Evolutionary conservation across 2,888 invertebrate species (phyloP).

Genomic region (Eristalis arbustorum): DNA sequence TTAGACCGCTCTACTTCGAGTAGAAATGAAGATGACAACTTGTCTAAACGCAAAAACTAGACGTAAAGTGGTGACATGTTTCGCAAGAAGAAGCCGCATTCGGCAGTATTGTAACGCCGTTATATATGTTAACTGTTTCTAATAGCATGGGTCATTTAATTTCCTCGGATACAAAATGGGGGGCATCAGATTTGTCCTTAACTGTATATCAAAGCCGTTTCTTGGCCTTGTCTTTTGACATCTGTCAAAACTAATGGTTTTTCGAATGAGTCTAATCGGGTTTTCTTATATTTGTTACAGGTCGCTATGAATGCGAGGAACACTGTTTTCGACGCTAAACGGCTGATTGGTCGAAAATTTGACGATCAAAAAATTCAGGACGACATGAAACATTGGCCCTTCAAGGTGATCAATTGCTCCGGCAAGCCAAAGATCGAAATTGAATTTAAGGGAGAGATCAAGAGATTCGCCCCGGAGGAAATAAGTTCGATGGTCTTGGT

Average conservation of each 20-base stretch:
- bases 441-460: slow-evolving; percentile 87
- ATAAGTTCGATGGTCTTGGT: slow-evolving; percentile 91
- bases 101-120: too few species aligned
- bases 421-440: slow-evolving; percentile 89
- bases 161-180: too few species aligned
- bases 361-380: slow-evolving; percentile 89
- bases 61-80: neutral
- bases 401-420: slow-evolving; percentile 83
- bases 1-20: neutral
- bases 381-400: slow-evolving; percentile 93
- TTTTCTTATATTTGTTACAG: slow-evolving; percentile 77
- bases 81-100: too few species aligned
- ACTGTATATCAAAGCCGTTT: too few species aligned
- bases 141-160: too few species aligned
- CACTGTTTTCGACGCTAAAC: slow-evolving; percentile 91
- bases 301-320: slow-evolving; percentile 90
- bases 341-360: slow-evolving; percentile 90
- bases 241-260: too few species aligned
- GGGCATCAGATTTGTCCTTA: too few species aligned
- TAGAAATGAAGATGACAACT: neutral
- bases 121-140: too few species aligned
- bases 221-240: too few species aligned
- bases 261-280: too few species aligned
- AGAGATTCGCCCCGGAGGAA: slow-evolving; percentile 90
- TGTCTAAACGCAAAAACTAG: neutral